Evolutionary conservation across 2,888 invertebrate genomes (phyloP).

Genomic region (Macropis europaea): DNA sequence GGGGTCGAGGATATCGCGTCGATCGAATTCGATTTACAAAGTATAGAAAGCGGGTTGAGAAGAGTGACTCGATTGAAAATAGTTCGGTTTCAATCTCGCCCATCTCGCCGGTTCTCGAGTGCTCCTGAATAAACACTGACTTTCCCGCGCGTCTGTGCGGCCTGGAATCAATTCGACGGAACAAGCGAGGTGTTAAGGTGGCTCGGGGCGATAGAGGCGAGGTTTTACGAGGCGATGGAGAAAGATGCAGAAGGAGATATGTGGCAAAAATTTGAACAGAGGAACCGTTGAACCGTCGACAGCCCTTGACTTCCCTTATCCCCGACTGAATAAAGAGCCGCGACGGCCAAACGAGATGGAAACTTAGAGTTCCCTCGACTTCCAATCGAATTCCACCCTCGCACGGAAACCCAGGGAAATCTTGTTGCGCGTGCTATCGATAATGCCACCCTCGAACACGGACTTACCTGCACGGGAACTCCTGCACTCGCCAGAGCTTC

Average conservation of each 20-base stretch:
- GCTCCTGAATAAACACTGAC: conserved; percentile 73
- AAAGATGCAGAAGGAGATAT: conserved; percentile 12
- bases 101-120: conserved; percentile 53
- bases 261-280: conserved; percentile 38
- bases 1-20: conserved; percentile 47
- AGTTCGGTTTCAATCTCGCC: conserved; percentile 72
- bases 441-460: conserved; percentile 18
- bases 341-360: conserved; percentile 32
- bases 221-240: not conserved
- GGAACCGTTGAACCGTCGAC: conserved; percentile 1
- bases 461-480: not conserved
- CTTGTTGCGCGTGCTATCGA: conserved; percentile 29
- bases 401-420: conserved; percentile 17
- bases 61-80: conserved; percentile 69
- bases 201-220: conserved; percentile 35
- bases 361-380: conserved; percentile 15
- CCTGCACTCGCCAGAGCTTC: not conserved
- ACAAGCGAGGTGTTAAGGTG: conserved; percentile 67
- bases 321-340: conserved; percentile 33
- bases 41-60: conserved; percentile 43
- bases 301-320: conserved; percentile 8
- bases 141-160: conserved; percentile 59
- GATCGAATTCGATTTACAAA: conserved; percentile 72
- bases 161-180: conserved; percentile 66
- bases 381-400: conserved; percentile 20